Conservation (phyloP, 2,113 vertebrate genomes). For the Misgurnus mizolepis region DNA sequence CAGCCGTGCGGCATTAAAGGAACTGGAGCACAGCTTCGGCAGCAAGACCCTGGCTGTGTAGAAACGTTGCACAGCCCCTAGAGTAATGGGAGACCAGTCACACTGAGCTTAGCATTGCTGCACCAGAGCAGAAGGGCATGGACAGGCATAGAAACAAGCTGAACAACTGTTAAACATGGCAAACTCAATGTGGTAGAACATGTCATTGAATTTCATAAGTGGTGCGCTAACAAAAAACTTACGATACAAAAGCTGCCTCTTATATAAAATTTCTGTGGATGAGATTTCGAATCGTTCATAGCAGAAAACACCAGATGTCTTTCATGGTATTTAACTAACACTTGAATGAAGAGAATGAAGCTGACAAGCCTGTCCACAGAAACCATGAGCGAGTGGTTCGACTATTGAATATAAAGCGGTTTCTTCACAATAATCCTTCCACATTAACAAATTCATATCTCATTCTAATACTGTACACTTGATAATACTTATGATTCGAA, state of each 20-base stretch:
- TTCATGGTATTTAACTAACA: background rate
- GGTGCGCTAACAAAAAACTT: background rate
- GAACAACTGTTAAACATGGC: background rate
- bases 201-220: background rate
- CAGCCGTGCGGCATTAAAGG: constrained; percentile 83
- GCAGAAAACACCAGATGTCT: background rate
- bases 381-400: background rate
- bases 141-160: background rate
- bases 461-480: no score
- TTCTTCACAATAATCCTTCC: background rate
- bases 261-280: background rate
- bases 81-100: constrained; percentile 61
- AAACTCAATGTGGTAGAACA: constrained; percentile 8
- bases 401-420: background rate
- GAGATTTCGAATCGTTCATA: background rate
- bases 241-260: no score
- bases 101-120: background rate
- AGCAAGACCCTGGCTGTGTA: constrained; percentile 30
- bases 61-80: constrained; percentile 45
- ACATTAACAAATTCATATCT: background rate
- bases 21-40: constrained; percentile 70
- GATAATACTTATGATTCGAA: background rate
- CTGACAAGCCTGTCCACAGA: background rate
- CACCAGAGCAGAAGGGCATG: background rate
- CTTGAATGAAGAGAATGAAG: background rate